Percentiles rank a stretch among this genome's conserved stretches.
Evolutionary conservation across 2,113 vertebrate genomes (phyloP).

Genomic region (Strix uralensis): DNA sequence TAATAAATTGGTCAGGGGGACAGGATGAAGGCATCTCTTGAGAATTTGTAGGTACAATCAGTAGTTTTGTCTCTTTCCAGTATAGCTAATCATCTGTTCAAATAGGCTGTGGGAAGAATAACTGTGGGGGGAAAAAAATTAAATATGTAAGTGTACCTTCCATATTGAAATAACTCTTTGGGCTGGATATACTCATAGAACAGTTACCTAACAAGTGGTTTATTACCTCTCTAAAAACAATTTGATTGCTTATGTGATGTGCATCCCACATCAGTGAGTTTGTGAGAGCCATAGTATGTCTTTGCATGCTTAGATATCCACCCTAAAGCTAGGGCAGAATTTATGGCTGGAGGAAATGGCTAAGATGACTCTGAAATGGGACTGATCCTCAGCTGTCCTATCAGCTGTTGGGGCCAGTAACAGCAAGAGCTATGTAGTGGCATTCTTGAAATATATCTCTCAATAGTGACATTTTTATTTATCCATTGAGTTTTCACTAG

Average conservation of each 20-base stretch:
- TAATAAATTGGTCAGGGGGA: background rate
- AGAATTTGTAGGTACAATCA: background rate
- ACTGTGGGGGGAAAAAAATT: background rate
- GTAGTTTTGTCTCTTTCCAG: background rate
- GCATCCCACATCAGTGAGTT: background rate
- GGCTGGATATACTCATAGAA: background rate
- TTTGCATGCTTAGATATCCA: background rate
- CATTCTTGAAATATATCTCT: background rate
- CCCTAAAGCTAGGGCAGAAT: background rate
- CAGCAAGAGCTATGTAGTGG: background rate
- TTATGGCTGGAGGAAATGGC: background rate
- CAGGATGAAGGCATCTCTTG: background rate
- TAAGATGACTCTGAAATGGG: background rate
- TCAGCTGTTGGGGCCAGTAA: background rate
- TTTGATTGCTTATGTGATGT: rapidly evolving
- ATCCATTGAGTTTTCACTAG: background rate
- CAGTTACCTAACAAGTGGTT: background rate
- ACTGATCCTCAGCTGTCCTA: background rate
- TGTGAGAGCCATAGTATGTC: background rate
- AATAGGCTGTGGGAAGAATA: background rate
- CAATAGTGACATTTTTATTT: background rate
- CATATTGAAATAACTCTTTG: background rate
- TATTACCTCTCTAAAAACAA: background rate
- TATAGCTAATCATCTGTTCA: background rate
- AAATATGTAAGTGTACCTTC: background rate